These are phyloP conservation scores for Rhopalosiphum maidis DNA, from an alignment of 1,140 invertebrate genomes.

Conservation along the genomic window DNA sequence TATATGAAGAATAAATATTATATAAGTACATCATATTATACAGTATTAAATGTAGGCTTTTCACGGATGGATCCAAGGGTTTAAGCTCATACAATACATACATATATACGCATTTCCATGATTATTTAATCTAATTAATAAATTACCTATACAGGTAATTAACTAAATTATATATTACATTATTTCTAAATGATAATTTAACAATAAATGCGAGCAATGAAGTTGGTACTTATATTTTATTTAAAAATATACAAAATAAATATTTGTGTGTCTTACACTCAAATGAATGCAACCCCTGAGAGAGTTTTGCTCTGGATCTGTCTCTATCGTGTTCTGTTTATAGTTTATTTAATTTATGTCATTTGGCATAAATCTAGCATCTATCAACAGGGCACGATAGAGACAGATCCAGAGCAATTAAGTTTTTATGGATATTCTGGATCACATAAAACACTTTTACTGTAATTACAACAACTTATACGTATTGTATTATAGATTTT, in stretches of 20 bases:
- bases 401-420: no score
- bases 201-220: no score
- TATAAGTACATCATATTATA: no score
- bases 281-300: neutral
- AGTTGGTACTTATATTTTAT: neutral
- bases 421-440: neutral
- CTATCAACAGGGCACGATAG: no score
- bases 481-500: neutral
- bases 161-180: neutral
- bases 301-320: neutral
- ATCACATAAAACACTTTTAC: neutral
- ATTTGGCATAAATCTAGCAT: neutral
- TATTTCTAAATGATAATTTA: neutral
- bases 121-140: neutral
- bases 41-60: neutral
- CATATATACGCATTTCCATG: neutral
- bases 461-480: slow-evolving; percentile 42
- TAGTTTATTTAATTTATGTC: neutral
- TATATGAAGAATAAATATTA: neutral
- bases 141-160: neutral
- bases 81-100: neutral
- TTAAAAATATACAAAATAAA: neutral
- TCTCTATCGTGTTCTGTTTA: neutral
- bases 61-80: neutral
- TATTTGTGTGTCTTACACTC: neutral